Percentiles rank a stretch among this genome's conserved stretches.
Conservation (phyloP, 2,888 invertebrate species). For the Diaphora mendica region DNA sequence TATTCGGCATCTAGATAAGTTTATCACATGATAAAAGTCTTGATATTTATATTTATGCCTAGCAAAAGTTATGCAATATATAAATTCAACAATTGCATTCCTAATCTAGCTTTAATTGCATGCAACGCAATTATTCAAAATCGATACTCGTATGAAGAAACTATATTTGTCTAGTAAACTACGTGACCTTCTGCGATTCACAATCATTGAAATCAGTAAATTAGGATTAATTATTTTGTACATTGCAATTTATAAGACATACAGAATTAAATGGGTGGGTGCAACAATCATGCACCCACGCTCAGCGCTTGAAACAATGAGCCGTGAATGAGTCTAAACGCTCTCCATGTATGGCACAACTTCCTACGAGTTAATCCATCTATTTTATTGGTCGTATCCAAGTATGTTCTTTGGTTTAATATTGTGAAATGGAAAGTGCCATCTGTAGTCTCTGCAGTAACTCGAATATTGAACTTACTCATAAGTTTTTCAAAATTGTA, state of each 20-base stretch:
- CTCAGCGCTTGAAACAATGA: conserved; percentile 69
- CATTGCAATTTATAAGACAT: conserved; percentile 73
- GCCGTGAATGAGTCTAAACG: conserved; percentile 65
- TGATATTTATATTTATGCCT: not conserved
- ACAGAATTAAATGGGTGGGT: conserved; percentile 70
- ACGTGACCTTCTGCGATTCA: not conserved
- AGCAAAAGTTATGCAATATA: not conserved
- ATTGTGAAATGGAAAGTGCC: conserved; percentile 45
- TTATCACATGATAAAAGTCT: not conserved
- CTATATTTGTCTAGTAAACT: not conserved
- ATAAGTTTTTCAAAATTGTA: not conserved
- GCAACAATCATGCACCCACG: conserved; percentile 78
- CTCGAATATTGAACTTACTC: not conserved
- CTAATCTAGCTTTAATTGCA: not conserved
- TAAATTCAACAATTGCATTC: not conserved
- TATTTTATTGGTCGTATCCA: conserved; percentile 57
- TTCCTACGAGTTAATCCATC: conserved; percentile 64
- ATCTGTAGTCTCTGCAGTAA: not conserved
- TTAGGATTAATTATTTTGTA: conserved; percentile 75
- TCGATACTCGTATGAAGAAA: not conserved
- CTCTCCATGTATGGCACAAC: conserved; percentile 63
- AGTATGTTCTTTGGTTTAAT: conserved; percentile 40
- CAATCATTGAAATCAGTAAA: conserved; percentile 52
- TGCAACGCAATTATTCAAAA: not conserved
- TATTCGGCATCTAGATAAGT: not conserved